Evolutionary conservation across 1,140 invertebrate genomes (phyloP).

Genomic region (Sycobia sp.): DNA sequence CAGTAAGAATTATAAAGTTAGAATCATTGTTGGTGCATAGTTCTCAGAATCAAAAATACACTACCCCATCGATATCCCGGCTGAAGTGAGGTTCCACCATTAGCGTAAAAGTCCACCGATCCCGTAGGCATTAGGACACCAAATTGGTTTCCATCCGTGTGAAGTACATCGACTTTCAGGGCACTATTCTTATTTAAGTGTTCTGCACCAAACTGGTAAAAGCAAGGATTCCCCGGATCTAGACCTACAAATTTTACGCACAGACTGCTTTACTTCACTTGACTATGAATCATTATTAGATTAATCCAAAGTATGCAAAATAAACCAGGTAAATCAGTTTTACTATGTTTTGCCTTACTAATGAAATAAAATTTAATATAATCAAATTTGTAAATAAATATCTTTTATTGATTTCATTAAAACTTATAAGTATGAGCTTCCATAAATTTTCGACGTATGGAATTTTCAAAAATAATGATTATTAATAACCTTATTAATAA

Average conservation of each 20-base stretch:
- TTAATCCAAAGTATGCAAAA: too few relatives aligned
- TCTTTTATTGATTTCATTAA: too few relatives aligned
- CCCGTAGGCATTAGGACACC: slow-evolving; percentile 57
- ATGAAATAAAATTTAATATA: too few relatives aligned
- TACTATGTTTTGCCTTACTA: too few relatives aligned
- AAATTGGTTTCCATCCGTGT: slow-evolving; percentile 65
- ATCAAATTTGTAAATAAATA: too few relatives aligned
- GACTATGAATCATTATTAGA: too few relatives aligned
- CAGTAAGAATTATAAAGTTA: neutral
- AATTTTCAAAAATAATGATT: too few relatives aligned
- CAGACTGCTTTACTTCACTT: too few relatives aligned
- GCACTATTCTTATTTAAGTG: slow-evolving; percentile 44
- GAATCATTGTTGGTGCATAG: neutral
- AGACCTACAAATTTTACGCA: slow-evolving; percentile 58
- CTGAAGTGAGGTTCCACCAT: slow-evolving; percentile 67
- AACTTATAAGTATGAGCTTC: too few relatives aligned
- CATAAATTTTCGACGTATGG: too few relatives aligned
- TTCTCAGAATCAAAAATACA: neutral
- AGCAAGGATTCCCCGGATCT: slow-evolving; percentile 61
- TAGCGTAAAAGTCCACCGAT: slow-evolving; percentile 72
- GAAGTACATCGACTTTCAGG: slow-evolving; percentile 66
- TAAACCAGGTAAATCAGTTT: too few relatives aligned
- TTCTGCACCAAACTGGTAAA: slow-evolving; percentile 52
- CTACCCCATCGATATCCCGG: slow-evolving; percentile 65
- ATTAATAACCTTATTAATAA: too few relatives aligned